A percentile compares a stretch with the other conserved stretches of the same genome.
These are phyloP conservation scores for Brenthis ino DNA, from an alignment of 2,888 invertebrate species.

Conservation along the genomic window DNA sequence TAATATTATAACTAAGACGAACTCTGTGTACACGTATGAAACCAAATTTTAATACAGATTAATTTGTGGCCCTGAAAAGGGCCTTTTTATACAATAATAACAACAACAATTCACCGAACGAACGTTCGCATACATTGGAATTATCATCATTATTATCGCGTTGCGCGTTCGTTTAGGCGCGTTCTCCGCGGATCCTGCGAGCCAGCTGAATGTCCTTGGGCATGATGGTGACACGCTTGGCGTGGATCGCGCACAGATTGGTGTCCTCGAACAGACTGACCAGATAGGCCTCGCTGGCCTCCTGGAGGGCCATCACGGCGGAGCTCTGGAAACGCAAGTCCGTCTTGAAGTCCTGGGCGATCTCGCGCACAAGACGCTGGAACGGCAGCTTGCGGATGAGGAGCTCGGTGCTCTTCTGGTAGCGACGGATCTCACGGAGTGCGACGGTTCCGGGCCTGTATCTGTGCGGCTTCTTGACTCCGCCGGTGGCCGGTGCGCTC, in stretches of 20 bases:
- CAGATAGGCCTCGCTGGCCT: constrained; percentile 90
- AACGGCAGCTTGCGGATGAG: constrained; percentile 8
- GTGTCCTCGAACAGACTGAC: constrained; percentile 88
- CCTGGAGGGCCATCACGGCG: constrained; percentile 79
- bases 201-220: neutral
- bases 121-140: too few species aligned
- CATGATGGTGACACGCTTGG: constrained; percentile 83
- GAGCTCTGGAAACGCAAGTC: constrained; percentile 57
- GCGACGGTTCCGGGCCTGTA: constrained; percentile 87
- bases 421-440: constrained; percentile 82
- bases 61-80: constrained; percentile 1
- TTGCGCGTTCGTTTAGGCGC: neutral
- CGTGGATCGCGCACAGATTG: constrained; percentile 84
- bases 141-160: neutral
- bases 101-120: too few species aligned
- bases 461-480: constrained; percentile 88
- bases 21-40: too few species aligned
- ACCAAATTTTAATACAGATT: too few species aligned
- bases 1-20: too few species aligned
- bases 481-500: constrained; percentile 87
- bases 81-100: neutral
- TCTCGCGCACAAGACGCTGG: constrained; percentile 56
- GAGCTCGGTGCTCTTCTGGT: constrained; percentile 23
- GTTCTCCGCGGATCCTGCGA: neutral
- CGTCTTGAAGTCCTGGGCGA: constrained; percentile 95